phyloP scores from a whole-genome alignment of 2,888 invertebrate species.

The Drosophila kanekoi region DNA sequence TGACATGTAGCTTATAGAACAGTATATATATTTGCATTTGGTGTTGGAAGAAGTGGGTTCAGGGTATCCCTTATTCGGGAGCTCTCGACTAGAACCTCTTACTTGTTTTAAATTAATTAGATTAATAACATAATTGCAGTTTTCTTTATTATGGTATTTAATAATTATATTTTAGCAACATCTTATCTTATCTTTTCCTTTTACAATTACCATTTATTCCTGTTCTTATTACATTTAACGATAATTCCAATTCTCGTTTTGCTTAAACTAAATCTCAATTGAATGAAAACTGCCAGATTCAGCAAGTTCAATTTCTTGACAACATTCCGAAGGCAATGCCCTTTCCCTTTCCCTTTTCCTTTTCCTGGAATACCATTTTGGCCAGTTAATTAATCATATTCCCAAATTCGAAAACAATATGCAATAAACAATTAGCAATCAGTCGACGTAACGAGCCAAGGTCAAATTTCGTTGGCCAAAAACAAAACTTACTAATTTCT shows the following conservation, averaged over 20 bases:
- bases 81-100: too few relatives aligned
- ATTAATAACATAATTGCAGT: too few relatives aligned
- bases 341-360: background rate
- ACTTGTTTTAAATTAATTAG: too few relatives aligned
- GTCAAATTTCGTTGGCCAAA: slow-evolving; percentile 37
- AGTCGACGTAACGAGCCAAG: slow-evolving; percentile 50
- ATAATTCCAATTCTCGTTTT: background rate
- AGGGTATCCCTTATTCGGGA: too few relatives aligned
- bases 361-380: background rate
- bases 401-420: slow-evolving; percentile 23
- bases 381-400: slow-evolving; percentile 22
- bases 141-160: background rate
- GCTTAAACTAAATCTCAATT: background rate
- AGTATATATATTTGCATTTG: too few relatives aligned
- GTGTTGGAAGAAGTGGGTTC: too few relatives aligned
- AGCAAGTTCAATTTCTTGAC: background rate
- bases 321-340: background rate
- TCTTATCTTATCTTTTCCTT: background rate
- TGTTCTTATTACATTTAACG: too few relatives aligned
- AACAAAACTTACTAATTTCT: slow-evolving; percentile 49
- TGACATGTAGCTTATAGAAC: too few relatives aligned
- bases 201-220: too few relatives aligned
- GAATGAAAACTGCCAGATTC: background rate
- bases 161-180: background rate
- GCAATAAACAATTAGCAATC: slow-evolving; percentile 49